These are phyloP conservation scores for Deilephila porcellus DNA, from an alignment of 2,888 invertebrate genomes.

Conservation along the genomic window DNA sequence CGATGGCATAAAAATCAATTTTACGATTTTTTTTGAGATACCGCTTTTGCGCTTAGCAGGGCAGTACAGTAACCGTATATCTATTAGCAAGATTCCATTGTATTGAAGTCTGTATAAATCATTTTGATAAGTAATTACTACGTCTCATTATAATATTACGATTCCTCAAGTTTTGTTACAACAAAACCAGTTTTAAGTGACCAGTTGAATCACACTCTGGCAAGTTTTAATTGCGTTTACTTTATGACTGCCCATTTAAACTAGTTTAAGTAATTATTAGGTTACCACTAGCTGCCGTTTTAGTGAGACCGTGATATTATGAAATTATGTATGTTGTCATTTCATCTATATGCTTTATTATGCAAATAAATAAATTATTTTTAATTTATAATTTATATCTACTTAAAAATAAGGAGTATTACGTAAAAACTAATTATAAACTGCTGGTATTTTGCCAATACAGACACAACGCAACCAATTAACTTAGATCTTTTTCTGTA, in stretches of 20 bases:
- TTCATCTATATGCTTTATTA: not conserved
- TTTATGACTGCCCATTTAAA: conserved; percentile 10
- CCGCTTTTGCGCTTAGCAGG: too few relatives aligned
- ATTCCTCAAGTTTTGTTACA: not conserved
- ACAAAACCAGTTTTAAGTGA: not conserved
- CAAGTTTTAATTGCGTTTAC: conserved; percentile 17
- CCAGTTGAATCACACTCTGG: not conserved
- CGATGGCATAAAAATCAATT: too few relatives aligned
- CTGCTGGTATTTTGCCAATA: conserved; percentile 29
- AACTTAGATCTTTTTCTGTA: conserved; percentile 39
- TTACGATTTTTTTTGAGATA: too few relatives aligned
- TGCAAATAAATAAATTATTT: too few relatives aligned
- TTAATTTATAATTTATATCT: too few relatives aligned
- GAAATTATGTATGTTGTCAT: not conserved
- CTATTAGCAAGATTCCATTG: too few relatives aligned
- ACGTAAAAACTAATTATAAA: not conserved
- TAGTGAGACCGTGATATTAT: not conserved
- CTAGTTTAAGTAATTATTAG: conserved; percentile 11
- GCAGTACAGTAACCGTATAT: too few relatives aligned
- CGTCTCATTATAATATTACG: not conserved
- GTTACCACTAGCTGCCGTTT: conserved; percentile 12
- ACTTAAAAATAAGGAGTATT: too few relatives aligned
- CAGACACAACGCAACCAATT: conserved; percentile 35
- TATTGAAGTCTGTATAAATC: too few relatives aligned
- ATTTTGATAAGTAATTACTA: too few relatives aligned